phyloP scores from a whole-genome alignment of 2,888 invertebrate genomes.

The Sphaerophoria rueppellii region DNA sequence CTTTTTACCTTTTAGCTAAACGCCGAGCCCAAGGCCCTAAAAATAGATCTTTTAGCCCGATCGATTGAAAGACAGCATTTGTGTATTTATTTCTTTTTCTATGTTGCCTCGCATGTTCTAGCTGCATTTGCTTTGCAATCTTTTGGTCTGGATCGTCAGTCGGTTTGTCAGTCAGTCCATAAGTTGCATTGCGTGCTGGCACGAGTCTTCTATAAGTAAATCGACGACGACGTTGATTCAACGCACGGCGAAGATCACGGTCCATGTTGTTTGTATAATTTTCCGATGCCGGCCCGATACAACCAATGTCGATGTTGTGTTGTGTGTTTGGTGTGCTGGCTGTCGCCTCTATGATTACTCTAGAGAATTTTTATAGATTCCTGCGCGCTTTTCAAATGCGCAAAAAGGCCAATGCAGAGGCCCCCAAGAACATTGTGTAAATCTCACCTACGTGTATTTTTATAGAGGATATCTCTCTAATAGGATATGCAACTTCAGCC shows the following conservation, averaged over 20 bases:
- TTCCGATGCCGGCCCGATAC: conserved; percentile 48
- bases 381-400: conserved; percentile 16
- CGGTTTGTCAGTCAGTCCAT: background rate
- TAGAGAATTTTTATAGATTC: conserved; percentile 67
- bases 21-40: conserved; percentile 37
- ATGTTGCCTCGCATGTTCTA: conserved; percentile 15
- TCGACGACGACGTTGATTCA: background rate
- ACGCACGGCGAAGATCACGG: conserved; percentile 9
- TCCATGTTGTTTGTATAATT: conserved; percentile 33
- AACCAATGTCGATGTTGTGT: conserved; percentile 11
- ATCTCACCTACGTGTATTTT: conserved; percentile 72
- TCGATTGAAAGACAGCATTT: conserved; percentile 55
- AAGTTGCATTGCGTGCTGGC: conserved; percentile 65
- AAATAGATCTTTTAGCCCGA: conserved; percentile 67
- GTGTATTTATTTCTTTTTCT: background rate
- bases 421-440: conserved; percentile 69
- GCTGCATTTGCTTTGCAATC: conserved; percentile 43
- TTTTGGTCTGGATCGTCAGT: background rate
- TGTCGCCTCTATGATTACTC: conserved; percentile 70
- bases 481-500: conserved; percentile 47
- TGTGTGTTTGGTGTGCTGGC: conserved; percentile 24
- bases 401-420: conserved; percentile 11
- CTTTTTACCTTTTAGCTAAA: conserved; percentile 58
- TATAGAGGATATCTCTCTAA: conserved; percentile 66
- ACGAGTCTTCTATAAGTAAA: conserved; percentile 54